phyloP scores from a whole-genome alignment of 2,888 invertebrate genomes.

The Gymnoscelis rufifasciata region DNA sequence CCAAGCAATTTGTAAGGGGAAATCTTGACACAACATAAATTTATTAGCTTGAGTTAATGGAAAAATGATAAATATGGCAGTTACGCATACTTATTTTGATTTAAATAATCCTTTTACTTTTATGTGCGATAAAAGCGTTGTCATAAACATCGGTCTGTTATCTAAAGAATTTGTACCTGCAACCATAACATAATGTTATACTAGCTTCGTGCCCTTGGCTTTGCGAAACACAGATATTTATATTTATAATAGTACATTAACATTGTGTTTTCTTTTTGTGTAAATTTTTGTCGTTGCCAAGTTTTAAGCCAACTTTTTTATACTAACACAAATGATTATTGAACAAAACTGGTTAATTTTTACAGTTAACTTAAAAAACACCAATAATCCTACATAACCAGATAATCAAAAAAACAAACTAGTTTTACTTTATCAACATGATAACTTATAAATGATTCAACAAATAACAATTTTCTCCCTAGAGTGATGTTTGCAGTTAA shows the following conservation, averaged over 20 bases:
- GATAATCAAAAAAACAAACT: too few species aligned
- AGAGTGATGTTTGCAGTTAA: slow-evolving; percentile 25
- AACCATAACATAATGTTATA: background rate
- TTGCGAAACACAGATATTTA: too few species aligned
- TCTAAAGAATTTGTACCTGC: background rate
- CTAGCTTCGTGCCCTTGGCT: too few species aligned
- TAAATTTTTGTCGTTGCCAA: too few species aligned
- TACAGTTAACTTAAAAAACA: too few species aligned
- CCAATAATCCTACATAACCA: too few species aligned
- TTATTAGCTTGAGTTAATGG: slow-evolving; percentile 24
- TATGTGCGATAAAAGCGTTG: slow-evolving; percentile 5
- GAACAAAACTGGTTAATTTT: too few species aligned
- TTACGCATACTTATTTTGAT: slow-evolving; percentile 16
- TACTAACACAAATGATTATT: too few species aligned
- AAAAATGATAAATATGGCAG: slow-evolving; percentile 19
- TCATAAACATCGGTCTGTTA: background rate
- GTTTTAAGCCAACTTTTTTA: too few species aligned
- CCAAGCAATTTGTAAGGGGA: slow-evolving; percentile 38
- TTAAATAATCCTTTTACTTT: slow-evolving; percentile 16
- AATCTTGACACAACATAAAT: slow-evolving; percentile 30
- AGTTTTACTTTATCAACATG: background rate
- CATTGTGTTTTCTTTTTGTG: too few species aligned
- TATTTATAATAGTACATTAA: too few species aligned
- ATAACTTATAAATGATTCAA: background rate
- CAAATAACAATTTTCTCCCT: slow-evolving; percentile 7